phyloP scores from a whole-genome alignment of 2,113 vertebrate species.

The Halichoeres trimaculatus region DNA sequence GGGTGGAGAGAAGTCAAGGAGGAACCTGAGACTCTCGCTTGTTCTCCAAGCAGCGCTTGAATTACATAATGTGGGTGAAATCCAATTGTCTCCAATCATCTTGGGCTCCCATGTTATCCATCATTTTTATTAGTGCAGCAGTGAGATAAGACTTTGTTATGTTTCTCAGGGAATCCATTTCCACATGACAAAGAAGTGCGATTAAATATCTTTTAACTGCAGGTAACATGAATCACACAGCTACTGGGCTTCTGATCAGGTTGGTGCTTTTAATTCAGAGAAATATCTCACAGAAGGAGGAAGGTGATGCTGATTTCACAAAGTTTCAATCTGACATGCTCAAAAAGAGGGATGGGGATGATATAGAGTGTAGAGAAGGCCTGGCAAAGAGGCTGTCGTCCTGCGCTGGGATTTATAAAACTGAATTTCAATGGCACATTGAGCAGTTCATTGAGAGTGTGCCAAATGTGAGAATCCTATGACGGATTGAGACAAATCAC shows the following conservation, averaged over 20 bases:
- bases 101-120: constrained; percentile 80
- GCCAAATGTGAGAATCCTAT: constrained; percentile 77
- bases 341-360: constrained; percentile 40
- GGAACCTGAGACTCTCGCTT: constrained; percentile 72
- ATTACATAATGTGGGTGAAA: constrained; percentile 83
- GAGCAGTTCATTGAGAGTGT: constrained; percentile 74
- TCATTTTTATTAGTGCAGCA: constrained; percentile 84
- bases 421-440: constrained; percentile 79
- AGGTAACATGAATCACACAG: constrained; percentile 50
- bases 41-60: constrained; percentile 76
- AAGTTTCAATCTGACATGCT: constrained; percentile 46
- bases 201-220: constrained; percentile 69
- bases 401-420: constrained; percentile 75
- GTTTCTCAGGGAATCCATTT: constrained; percentile 81
- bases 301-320: constrained; percentile 38
- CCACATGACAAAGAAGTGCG: constrained; percentile 71
- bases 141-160: constrained; percentile 84
- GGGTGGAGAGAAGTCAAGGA: constrained; percentile 55
- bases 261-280: constrained; percentile 3
- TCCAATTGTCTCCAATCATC: constrained; percentile 85
- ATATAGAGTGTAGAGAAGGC: constrained; percentile 42
- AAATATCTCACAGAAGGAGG: constrained; percentile 14
- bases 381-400: constrained; percentile 56
- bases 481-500: constrained; percentile 86
- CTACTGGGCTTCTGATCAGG: constrained; percentile 22